Conservation (phyloP, 2,797 vertebrate genomes). For the Carapus acus region DNA sequence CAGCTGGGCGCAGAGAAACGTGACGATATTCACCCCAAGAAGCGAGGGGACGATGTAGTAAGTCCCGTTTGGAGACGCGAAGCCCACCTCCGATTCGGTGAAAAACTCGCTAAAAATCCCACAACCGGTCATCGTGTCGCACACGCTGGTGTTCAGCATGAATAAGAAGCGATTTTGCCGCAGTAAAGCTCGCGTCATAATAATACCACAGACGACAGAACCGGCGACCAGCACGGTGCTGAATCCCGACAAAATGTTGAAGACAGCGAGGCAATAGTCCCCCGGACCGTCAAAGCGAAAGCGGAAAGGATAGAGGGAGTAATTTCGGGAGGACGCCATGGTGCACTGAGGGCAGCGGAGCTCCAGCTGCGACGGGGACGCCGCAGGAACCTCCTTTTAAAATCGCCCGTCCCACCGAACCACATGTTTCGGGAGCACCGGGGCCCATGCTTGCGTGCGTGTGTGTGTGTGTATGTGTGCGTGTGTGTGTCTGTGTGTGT, state of each 20-base stretch:
- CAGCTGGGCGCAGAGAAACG: conserved; percentile 62
- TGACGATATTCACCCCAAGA: conserved; percentile 50
- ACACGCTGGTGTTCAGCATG: conserved; percentile 71
- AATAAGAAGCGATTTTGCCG: conserved; percentile 72
- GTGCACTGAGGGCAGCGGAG: too few species aligned
- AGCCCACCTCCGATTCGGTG: conserved; percentile 61
- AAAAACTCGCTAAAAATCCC: too few species aligned
- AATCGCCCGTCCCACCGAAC: too few species aligned
- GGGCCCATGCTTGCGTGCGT: too few species aligned
- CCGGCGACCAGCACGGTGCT: conserved; percentile 53
- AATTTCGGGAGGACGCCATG: conserved; percentile 41
- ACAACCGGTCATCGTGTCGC: conserved; percentile 50
- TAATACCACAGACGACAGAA: conserved; percentile 55
- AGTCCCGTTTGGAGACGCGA: conserved; percentile 48
- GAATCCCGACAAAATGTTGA: conserved; percentile 66
- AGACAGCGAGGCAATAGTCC: conserved; percentile 65
- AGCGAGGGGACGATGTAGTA: conserved; percentile 32
- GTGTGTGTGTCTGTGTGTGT: too few species aligned
- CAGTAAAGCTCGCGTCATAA: conserved; percentile 52
- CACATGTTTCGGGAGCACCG: too few species aligned
- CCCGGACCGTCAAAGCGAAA: conserved; percentile 62
- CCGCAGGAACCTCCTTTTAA: too few species aligned
- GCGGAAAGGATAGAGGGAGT: conserved; percentile 47
- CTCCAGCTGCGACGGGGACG: too few species aligned
- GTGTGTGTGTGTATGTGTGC: too few species aligned